These are phyloP conservation scores for Ophion slaviceki DNA, from an alignment of 2,888 invertebrate species.

Conservation along the genomic window DNA sequence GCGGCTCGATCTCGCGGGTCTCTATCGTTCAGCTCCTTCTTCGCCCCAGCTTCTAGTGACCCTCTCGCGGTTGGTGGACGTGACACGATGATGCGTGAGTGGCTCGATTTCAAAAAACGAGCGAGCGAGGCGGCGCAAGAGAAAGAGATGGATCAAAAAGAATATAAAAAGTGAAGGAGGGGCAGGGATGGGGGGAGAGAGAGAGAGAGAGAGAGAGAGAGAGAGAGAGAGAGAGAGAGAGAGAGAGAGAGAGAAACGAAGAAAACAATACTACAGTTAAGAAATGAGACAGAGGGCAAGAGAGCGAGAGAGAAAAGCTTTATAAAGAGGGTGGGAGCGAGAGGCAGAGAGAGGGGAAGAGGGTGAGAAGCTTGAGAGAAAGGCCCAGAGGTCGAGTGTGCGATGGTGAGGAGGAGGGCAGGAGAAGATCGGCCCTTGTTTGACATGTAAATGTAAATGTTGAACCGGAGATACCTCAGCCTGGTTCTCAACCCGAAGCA, in stretches of 20 bases:
- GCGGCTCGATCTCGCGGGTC: no score
- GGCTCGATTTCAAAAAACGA: background rate
- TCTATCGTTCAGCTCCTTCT: background rate
- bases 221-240: no score
- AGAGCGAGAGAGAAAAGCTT: background rate
- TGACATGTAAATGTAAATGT: slow-evolving; percentile 81
- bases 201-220: no score
- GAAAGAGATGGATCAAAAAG: no score
- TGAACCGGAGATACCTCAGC: slow-evolving; percentile 74
- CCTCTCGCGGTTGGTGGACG: no score
- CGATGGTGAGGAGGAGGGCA: slow-evolving; percentile 2
- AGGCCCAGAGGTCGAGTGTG: slow-evolving; percentile 28
- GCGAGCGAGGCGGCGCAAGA: no score
- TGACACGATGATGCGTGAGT: background rate
- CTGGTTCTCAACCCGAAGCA: slow-evolving; percentile 70
- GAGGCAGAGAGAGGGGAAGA: background rate
- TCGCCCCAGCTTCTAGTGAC: background rate
- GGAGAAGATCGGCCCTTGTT: slow-evolving; percentile 75
- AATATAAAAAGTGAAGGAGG: no score
- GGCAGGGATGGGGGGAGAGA: no score
- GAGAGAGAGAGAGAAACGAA: no score
- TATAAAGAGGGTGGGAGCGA: background rate
- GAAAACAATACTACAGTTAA: no score
- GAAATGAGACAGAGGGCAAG: background rate
- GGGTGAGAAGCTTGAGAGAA: background rate